Evolutionary conservation across 2,797 vertebrate genomes (phyloP).

Genomic region (Chiroxiphia lanceolata): DNA sequence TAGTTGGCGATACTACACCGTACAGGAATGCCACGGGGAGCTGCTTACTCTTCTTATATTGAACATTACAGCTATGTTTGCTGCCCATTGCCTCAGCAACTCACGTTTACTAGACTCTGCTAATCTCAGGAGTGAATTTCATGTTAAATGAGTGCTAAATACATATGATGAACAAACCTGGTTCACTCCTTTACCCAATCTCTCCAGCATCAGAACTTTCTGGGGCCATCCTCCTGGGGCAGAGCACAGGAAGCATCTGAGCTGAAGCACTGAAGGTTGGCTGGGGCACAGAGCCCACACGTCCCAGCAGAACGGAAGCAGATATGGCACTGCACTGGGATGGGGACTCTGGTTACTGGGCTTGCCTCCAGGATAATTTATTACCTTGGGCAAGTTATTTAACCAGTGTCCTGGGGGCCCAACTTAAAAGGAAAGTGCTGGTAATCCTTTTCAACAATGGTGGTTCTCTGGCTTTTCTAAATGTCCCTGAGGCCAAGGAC

Average conservation of each 20-base stretch:
- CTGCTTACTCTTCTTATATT: not conserved
- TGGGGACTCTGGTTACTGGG: not conserved
- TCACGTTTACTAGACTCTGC: not conserved
- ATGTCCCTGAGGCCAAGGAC: not conserved
- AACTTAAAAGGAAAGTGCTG: not conserved
- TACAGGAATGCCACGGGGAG: not conserved
- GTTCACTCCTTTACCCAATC: not conserved
- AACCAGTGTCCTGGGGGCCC: not conserved
- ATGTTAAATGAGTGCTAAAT: not conserved
- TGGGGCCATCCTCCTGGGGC: not conserved
- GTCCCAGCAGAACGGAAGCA: not conserved
- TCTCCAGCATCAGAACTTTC: not conserved
- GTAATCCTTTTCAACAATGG: not conserved
- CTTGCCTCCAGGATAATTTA: not conserved
- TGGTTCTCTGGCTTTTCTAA: not conserved
- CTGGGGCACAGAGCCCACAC: fast-evolving
- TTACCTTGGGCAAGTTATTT: not conserved
- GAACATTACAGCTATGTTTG: not conserved
- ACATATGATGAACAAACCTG: not conserved
- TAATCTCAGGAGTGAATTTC: not conserved
- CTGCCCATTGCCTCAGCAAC: not conserved
- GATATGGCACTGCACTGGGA: fast-evolving
- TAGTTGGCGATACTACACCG: not conserved
- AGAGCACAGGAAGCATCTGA: not conserved
- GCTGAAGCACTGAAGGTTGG: fast-evolving